A percentile compares a stretch with the other conserved stretches of the same genome.
These are phyloP conservation scores for Hozukius guyotensis DNA, from an alignment of 2,797 vertebrate genomes.

Conservation along the genomic window DNA sequence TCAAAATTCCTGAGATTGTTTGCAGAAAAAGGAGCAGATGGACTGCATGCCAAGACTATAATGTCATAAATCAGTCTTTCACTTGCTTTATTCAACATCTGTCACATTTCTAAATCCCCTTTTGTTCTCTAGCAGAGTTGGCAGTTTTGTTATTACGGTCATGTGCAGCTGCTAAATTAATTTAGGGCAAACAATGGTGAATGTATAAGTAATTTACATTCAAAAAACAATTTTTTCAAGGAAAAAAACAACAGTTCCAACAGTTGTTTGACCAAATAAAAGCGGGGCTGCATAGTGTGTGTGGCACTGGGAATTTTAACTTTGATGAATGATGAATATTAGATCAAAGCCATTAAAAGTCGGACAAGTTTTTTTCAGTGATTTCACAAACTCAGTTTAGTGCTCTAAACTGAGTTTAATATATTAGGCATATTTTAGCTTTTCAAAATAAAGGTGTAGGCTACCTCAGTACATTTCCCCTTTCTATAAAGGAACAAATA, in stretches of 20 bases:
- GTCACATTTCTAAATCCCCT: conserved; percentile 36
- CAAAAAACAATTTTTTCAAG: conserved; percentile 9
- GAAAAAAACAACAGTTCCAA: conserved; percentile 1
- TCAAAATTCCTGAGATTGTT: conserved; percentile 31
- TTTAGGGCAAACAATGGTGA: conserved; percentile 30
- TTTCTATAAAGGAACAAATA: not conserved
- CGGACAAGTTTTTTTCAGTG: not conserved
- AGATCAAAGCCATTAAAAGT: conserved; percentile 23
- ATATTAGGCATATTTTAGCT: not conserved
- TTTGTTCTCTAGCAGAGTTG: conserved; percentile 22
- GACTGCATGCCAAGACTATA: conserved; percentile 37
- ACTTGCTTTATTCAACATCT: conserved; percentile 51
- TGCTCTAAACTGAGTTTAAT: not conserved
- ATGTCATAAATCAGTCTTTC: conserved; percentile 48
- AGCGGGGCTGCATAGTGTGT: not conserved
- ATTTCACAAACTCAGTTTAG: not conserved
- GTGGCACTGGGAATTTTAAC: not conserved
- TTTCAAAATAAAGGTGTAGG: not conserved
- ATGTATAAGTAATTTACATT: conserved; percentile 32
- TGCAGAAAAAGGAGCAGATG: conserved; percentile 43
- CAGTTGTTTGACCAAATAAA: conserved; percentile 33
- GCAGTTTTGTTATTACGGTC: not conserved
- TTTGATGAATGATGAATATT: conserved; percentile 1
- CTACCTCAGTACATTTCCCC: not conserved
- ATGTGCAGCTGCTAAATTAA: conserved; percentile 44